Percentiles rank a stretch among this genome's conserved stretches.
Evolutionary conservation across 1,140 invertebrate genomes (phyloP).

Genomic region (Bombus terrestris): DNA sequence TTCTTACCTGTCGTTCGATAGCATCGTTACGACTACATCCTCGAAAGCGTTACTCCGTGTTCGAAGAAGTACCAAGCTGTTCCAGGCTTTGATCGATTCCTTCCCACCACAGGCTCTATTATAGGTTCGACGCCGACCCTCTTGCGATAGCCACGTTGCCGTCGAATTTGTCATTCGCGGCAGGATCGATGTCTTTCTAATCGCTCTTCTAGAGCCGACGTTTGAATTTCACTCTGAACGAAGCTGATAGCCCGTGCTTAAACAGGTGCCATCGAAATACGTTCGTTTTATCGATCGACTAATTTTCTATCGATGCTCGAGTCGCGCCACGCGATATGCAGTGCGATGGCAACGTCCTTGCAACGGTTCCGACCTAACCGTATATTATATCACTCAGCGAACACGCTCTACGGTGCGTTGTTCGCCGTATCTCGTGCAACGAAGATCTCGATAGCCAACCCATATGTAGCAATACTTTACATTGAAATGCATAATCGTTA

Average conservation of each 20-base stretch:
- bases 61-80: background rate
- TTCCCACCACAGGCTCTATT: background rate
- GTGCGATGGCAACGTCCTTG: too few species aligned
- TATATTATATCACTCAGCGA: too few species aligned
- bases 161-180: background rate
- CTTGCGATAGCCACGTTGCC: background rate
- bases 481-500: too few species aligned
- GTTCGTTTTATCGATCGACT: too few species aligned
- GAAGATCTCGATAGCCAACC: too few species aligned
- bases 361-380: too few species aligned
- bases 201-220: background rate
- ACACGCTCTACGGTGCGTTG: fast-evolving
- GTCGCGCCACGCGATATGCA: too few species aligned
- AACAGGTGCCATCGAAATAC: too few species aligned
- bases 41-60: background rate
- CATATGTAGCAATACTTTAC: fast-evolving
- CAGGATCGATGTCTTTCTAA: background rate
- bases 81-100: background rate
- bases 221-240: background rate
- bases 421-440: too few species aligned
- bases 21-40: background rate
- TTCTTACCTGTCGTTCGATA: background rate
- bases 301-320: too few species aligned
- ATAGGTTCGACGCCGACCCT: background rate
- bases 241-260: background rate